A percentile compares a stretch with the other conserved stretches of the same genome.
phyloP scores from a whole-genome alignment of 2,113 vertebrate genomes.

The Centropus unirufus region DNA sequence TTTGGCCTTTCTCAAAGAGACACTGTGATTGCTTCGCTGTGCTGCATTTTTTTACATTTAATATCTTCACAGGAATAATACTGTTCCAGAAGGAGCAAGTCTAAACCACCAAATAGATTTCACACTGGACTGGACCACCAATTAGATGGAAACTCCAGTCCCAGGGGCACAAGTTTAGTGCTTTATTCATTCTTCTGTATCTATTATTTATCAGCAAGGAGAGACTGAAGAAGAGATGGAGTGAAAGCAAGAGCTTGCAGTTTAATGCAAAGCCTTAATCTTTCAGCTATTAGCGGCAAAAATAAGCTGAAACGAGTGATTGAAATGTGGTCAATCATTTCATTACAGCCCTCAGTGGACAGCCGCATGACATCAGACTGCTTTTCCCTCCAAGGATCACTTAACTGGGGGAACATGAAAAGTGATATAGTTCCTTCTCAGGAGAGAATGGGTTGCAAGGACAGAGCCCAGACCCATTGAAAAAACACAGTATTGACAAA shows the following conservation, averaged over 20 bases:
- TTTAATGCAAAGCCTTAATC: constrained; percentile 52
- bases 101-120: constrained; percentile 59
- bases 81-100: constrained; percentile 28
- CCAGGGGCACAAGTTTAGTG: constrained; percentile 9
- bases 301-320: neutral
- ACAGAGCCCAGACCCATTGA: neutral
- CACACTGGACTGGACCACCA: constrained; percentile 47
- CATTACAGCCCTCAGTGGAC: neutral
- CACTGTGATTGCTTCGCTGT: neutral
- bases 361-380: neutral
- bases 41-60: constrained; percentile 33
- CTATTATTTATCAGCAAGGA: constrained; percentile 75
- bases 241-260: constrained; percentile 45
- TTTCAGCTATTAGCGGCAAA: neutral
- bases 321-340: neutral
- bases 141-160: constrained; percentile 51
- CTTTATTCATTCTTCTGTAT: constrained; percentile 68
- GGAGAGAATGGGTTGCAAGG: neutral
- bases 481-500: neutral
- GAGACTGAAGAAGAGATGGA: constrained; percentile 31
- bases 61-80: constrained; percentile 28
- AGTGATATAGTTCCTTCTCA: neutral
- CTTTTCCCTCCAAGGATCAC: neutral
- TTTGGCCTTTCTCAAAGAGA: constrained; percentile 46
- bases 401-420: neutral